A percentile compares a stretch with the other conserved stretches of the same genome.
These are phyloP conservation scores for Apocheima hispidaria DNA, from an alignment of 2,888 invertebrate genomes.

Conservation along the genomic window DNA sequence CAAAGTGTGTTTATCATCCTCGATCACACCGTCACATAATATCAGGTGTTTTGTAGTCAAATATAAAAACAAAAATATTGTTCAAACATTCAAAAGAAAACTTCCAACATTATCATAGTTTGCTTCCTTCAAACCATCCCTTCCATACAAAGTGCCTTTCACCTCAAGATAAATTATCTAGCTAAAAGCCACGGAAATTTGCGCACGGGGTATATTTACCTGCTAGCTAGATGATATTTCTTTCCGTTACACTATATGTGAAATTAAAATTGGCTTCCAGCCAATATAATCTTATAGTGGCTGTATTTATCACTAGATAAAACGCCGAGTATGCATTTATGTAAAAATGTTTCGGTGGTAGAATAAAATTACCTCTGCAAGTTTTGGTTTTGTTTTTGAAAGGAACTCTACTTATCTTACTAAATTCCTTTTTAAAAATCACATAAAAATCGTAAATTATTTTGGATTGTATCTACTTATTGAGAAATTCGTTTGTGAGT, in stretches of 20 bases:
- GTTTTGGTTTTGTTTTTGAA: no score
- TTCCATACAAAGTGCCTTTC: constrained; percentile 33
- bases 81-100: no score
- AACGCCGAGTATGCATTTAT: constrained; percentile 40
- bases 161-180: constrained; percentile 28
- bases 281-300: constrained; percentile 76
- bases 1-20: no score
- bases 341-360: constrained; percentile 29
- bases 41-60: not conserved
- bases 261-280: constrained; percentile 78
- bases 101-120: not conserved
- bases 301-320: constrained; percentile 63
- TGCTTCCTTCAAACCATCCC: not conserved
- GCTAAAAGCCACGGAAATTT: constrained; percentile 32
- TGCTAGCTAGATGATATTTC: constrained; percentile 53
- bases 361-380: constrained; percentile 12
- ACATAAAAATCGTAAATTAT: no score
- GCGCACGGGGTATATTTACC: constrained; percentile 40
- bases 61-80: not conserved
- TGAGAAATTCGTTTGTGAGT: no score
- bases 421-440: no score
- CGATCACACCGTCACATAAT: no score
- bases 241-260: constrained; percentile 66
- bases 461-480: no score
- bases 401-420: not conserved